phyloP scores from a whole-genome alignment of 2,888 invertebrate genomes.

The Pycnomerus fuliginosus region DNA sequence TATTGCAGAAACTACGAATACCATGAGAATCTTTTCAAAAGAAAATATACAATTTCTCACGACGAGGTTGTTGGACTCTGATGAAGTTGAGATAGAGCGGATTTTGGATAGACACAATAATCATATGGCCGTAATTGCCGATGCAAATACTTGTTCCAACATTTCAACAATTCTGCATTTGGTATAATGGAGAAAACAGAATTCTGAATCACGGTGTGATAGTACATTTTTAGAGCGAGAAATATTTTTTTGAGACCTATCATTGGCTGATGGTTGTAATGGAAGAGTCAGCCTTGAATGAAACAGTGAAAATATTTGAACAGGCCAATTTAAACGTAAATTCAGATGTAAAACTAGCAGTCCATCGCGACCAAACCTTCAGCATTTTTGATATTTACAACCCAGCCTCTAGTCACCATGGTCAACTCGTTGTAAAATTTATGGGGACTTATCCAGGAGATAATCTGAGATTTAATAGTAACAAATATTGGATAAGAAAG shows the following conservation, averaged over 20 bases:
- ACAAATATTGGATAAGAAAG: slow-evolving; percentile 50
- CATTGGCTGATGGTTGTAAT: slow-evolving; percentile 52
- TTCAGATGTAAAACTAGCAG: slow-evolving; percentile 53
- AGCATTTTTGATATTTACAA: slow-evolving; percentile 57
- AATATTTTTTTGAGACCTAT: slow-evolving; percentile 41
- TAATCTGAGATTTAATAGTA: slow-evolving; percentile 28
- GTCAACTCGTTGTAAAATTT: slow-evolving; percentile 53
- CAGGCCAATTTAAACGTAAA: slow-evolving; percentile 52
- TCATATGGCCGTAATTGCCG: no score
- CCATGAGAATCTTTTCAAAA: no score
- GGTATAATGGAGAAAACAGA: not conserved
- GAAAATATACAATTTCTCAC: no score
- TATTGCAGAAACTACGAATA: no score
- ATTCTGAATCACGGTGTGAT: no score
- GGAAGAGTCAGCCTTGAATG: slow-evolving; percentile 20
- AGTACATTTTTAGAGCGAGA: slow-evolving; percentile 30
- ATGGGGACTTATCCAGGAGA: slow-evolving; percentile 37
- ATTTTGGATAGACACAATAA: no score
- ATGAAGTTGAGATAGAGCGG: no score
- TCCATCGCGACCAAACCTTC: slow-evolving; percentile 33
- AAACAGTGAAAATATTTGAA: slow-evolving; percentile 43
- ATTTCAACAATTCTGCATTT: no score
- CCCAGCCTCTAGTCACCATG: slow-evolving; percentile 58
- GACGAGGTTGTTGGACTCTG: no score
- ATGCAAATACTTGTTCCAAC: no score